A percentile compares a stretch with the other conserved stretches of the same genome.
Evolutionary conservation across 2,797 vertebrate genomes (phyloP).

Genomic region (Micrastur ruficollis): DNA sequence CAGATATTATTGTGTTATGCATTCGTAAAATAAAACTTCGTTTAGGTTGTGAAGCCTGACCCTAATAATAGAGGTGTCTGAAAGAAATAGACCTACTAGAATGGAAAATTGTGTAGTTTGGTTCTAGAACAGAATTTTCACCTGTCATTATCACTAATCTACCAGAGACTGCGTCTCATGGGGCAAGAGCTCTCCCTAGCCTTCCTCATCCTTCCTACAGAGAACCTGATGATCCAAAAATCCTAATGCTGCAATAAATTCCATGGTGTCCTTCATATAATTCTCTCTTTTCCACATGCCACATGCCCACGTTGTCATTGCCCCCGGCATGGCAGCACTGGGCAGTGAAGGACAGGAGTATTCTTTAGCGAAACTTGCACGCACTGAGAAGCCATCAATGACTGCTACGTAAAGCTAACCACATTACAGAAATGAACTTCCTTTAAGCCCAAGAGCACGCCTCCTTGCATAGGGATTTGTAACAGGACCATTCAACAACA

Average conservation of each 20-base stretch:
- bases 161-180: neutral
- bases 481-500: neutral
- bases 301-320: neutral
- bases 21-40: neutral
- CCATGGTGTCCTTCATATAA: neutral
- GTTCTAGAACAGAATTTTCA: neutral
- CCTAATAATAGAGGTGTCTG: neutral
- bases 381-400: neutral
- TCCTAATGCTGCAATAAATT: neutral
- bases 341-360: neutral
- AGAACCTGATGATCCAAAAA: neutral
- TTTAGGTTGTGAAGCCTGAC: neutral
- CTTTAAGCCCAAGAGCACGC: neutral
- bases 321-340: neutral
- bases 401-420: neutral
- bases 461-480: neutral
- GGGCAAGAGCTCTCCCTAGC: neutral
- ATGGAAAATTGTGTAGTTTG: neutral
- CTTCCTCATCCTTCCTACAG: neutral
- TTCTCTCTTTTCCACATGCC: neutral
- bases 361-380: neutral
- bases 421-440: neutral
- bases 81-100: neutral
- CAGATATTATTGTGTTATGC: neutral
- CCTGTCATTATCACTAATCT: neutral